Conservation (phyloP, 2,888 invertebrate species). For the Tridacna gigas region DNA sequence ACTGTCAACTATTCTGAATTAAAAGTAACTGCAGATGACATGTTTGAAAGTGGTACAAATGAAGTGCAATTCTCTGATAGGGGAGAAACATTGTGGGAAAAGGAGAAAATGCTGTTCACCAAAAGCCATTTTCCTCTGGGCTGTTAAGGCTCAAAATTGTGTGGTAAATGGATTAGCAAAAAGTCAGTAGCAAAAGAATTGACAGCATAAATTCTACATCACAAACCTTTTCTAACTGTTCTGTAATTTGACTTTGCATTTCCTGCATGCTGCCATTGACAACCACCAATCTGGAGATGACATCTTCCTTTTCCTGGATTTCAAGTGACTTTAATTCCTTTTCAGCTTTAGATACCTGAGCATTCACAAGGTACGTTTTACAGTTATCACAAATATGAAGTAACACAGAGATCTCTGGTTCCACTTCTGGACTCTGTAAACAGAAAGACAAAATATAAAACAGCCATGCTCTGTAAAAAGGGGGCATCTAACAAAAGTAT, state of each 20-base stretch:
- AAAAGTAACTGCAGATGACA: no score
- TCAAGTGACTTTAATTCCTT: slow-evolving; percentile 44
- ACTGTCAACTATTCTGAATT: no score
- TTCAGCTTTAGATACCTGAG: slow-evolving; percentile 65
- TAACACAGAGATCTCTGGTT: slow-evolving; percentile 78
- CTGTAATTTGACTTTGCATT: slow-evolving; percentile 62
- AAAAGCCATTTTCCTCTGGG: no score
- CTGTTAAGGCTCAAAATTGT: no score
- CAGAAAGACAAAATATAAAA: neutral
- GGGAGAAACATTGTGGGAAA: no score
- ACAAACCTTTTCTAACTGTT: slow-evolving; percentile 68
- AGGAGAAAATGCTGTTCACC: no score
- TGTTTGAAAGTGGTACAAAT: no score
- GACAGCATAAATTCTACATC: neutral
- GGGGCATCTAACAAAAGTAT: no score
- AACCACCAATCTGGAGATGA: slow-evolving; percentile 60
- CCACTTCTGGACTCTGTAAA: slow-evolving; percentile 76
- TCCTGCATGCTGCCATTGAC: slow-evolving; percentile 57
- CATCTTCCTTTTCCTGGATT: slow-evolving; percentile 47
- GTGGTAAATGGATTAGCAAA: no score
- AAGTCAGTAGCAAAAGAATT: no score
- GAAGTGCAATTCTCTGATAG: no score
- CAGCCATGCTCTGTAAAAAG: no score
- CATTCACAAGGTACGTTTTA: slow-evolving; percentile 63
- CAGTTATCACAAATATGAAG: slow-evolving; percentile 74